phyloP scores from a whole-genome alignment of 92 coral and sea anemone species.

The Micromussa lordhowensis region DNA sequence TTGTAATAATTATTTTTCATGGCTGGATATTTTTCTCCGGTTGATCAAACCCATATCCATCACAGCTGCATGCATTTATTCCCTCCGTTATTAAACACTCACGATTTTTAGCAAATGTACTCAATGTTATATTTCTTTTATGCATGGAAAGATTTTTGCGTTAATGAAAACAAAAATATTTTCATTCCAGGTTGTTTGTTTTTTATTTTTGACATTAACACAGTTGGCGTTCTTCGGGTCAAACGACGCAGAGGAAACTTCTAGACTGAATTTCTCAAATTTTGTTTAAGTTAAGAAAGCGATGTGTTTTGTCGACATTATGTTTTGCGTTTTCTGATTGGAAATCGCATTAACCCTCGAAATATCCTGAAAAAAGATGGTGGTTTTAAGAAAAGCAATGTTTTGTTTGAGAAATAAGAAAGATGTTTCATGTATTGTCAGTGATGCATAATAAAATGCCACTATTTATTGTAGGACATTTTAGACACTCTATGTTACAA shows the following conservation, averaged over 20 bases:
- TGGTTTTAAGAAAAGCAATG: background rate
- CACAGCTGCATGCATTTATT: background rate
- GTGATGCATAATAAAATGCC: background rate
- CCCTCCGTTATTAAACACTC: background rate
- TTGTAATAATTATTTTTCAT: background rate
- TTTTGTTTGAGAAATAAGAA: slow-evolving; percentile 8
- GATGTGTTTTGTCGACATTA: slow-evolving; percentile 12
- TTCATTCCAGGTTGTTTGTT: background rate
- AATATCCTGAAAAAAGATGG: background rate
- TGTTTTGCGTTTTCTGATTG: background rate
- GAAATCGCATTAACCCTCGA: background rate
- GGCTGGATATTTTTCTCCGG: background rate
- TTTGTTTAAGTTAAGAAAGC: slow-evolving; percentile 17
- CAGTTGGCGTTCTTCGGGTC: background rate
- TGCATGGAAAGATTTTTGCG: slow-evolving; percentile 2
- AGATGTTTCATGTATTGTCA: background rate
- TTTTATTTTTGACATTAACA: background rate
- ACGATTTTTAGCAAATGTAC: background rate
- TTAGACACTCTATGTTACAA: background rate
- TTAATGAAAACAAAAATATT: background rate
- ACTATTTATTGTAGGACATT: background rate
- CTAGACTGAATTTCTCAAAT: slow-evolving; percentile 4
- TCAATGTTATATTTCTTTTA: background rate
- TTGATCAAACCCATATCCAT: background rate
- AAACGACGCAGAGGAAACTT: background rate